Percentiles rank a stretch among this genome's conserved stretches.
These are phyloP conservation scores for Zoanthus sansibaricus DNA, from an alignment of 92 coral and sea anemone species.

Conservation along the genomic window DNA sequence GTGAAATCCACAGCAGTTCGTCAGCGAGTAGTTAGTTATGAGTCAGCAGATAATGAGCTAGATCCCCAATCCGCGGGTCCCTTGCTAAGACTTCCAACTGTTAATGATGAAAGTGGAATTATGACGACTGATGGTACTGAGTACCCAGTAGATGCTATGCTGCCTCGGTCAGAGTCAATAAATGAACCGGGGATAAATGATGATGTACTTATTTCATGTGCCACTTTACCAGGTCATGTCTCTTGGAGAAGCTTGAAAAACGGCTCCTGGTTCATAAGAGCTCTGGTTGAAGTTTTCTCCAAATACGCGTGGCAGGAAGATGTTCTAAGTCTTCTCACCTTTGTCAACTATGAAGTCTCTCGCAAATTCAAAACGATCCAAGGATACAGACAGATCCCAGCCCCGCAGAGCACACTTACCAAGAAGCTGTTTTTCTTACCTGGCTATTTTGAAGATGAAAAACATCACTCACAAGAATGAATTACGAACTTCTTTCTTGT, in stretches of 20 bases:
- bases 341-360: constrained; percentile 58
- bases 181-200: background rate
- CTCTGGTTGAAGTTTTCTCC: constrained; percentile 58
- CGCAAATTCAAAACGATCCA: constrained; percentile 14
- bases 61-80: background rate
- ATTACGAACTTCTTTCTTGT: too few species aligned
- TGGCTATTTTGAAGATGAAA: constrained; percentile 45
- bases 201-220: constrained; percentile 57
- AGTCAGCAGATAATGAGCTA: background rate
- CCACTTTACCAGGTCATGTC: constrained; percentile 49
- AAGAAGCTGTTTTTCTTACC: constrained; percentile 73
- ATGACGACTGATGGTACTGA: background rate
- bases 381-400: constrained; percentile 59
- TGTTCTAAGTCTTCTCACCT: constrained; percentile 62
- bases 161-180: background rate
- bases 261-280: constrained; percentile 41
- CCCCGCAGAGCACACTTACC: constrained; percentile 61
- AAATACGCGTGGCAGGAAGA: constrained; percentile 72
- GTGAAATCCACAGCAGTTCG: background rate
- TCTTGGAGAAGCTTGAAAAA: background rate
- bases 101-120: background rate
- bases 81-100: background rate
- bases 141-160: background rate
- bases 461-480: too few species aligned
- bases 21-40: too few species aligned